A percentile compares a stretch with the other conserved stretches of the same genome.
Evolutionary conservation across 1,140 invertebrate genomes (phyloP).

Genomic region (Procambarus virginalis): DNA sequence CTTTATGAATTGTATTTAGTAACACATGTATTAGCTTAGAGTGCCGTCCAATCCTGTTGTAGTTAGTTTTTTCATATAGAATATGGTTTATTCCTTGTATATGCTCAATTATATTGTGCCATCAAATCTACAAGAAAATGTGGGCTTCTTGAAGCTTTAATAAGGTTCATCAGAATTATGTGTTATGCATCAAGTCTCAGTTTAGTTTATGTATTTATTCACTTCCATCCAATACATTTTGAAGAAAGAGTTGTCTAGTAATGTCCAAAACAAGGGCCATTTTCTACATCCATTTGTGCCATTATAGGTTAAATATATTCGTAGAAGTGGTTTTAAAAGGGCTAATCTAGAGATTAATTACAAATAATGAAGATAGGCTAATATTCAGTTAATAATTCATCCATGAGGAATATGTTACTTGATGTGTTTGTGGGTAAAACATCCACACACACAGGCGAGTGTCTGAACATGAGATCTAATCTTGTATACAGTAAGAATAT

Average conservation of each 20-base stretch:
- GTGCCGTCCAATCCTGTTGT: slow-evolving; percentile 5
- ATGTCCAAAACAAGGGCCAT: not conserved
- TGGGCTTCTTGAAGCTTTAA: not conserved
- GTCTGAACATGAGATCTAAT: not conserved
- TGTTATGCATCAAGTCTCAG: not conserved
- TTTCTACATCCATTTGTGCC: not conserved
- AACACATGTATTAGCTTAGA: slow-evolving; percentile 4
- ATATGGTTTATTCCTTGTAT: not conserved
- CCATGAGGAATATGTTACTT: not conserved
- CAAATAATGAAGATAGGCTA: not conserved
- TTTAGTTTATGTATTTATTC: not conserved
- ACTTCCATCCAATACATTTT: not conserved
- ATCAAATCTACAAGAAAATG: not conserved
- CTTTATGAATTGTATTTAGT: slow-evolving; percentile 1
- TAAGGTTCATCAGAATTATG: not conserved
- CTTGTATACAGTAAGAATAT: no score
- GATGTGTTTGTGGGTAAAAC: not conserved
- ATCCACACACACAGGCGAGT: not conserved
- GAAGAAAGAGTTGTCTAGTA: not conserved
- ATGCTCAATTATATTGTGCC: not conserved
- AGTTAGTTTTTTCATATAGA: not conserved
- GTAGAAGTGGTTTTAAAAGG: not conserved
- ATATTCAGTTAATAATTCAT: not conserved
- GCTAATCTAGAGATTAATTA: not conserved
- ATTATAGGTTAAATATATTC: not conserved